Base-by-base conservation (phyloP, 1,140 invertebrate species). In the Rhyzopertha dominica region DNA sequence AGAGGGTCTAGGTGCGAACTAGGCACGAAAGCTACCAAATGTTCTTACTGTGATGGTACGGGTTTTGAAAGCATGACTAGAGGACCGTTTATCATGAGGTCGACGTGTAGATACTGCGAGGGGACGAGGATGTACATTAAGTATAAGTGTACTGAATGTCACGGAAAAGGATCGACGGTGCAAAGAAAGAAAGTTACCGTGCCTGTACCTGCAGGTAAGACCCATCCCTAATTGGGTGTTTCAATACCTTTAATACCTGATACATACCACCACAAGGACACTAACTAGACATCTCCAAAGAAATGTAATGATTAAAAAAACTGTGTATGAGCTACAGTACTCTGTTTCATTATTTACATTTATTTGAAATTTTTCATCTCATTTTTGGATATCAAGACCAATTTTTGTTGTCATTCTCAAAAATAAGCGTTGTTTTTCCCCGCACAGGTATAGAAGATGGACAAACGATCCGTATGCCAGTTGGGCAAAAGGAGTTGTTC, bases 81-180 rank as follows among this genome's bases (percentile, higher is more conserved):
- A 48, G 89, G 96, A 22, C 94, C 95, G 26, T 99, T 98, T 73
- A 83, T 99, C 12, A 98, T 99, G 92, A 78, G 93, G 37, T 88
- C 88, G 7, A 97, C 95, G 0, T 99, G 97, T 68, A 75, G 93
- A 49, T 81, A 85, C 54, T 99, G 97, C 69, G 80, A 90, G 58
- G 97, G 97, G 3, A 84, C 82, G 1, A 77, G 85, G 40, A 78
- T 87, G 63, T 78, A 85, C 50, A 97, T 98, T 46, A 91, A 90
- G 63, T 82, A 82, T 66, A 94, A 95, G 1, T 99, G 97, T 68
- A 62, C 63, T 7, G 91, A 95, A 54, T 99, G 97, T 73, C 79
- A 86, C 52, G 96, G 92, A 12, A 95, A 95, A 72, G 96, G 96
- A 1, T 82, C 85, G 56, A 83, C 85, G 16, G 85, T 95, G 0